Evolutionary conservation across 2,888 invertebrate genomes (phyloP), one percentile per base, ranked within the genome.

Genomic region (Brenthis ino): DNA sequence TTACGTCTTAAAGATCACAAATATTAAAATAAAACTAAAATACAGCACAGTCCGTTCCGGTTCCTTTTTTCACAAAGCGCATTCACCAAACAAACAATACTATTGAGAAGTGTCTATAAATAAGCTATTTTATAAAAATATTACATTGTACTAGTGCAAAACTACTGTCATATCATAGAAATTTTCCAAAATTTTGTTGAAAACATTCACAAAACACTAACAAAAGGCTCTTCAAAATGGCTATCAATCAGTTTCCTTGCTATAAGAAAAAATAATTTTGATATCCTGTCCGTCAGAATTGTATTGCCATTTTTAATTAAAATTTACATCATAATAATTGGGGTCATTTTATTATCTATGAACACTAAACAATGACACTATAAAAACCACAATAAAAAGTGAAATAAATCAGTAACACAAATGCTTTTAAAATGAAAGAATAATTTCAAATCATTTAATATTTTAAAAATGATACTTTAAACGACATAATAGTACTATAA

Each of bases 181-280:
- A 79, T 86, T 83, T 77, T 80, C 81, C 79, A 85, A 87, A 86
- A 85, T 82, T 85, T 86, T 79, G 79, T 85, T 88, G 86, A 93
- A 93, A 93, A 93, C 92, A 91, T 93, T 91, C 92, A 93, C 90
- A 93, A 93, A 93, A 93, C 93, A 93, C 93, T 86, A 93, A 93
- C 93, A 93, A 93, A 93, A 93, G 92, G 85, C 89, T 93, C 87
- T 90, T 89, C 91, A 93, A 93, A 93, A 93, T 93, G 93, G 93
- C 93, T 91, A 92, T 92, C 91, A 91, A 91, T 91, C 86, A 89
- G 80, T 77, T 78, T 80, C 69, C 84, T 91, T 92, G 91, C 92
- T 89, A 88, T 72, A 82, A 80, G 83, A 84, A 85, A 91, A 91
- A 92, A 91, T 82, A 79, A 80, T 84, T 86, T 85, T 88, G 86